A percentile compares a stretch with the other conserved stretches of the same genome.
Conservation (phyloP, 2,113 vertebrate species). For the Furnarius figulus region DNA sequence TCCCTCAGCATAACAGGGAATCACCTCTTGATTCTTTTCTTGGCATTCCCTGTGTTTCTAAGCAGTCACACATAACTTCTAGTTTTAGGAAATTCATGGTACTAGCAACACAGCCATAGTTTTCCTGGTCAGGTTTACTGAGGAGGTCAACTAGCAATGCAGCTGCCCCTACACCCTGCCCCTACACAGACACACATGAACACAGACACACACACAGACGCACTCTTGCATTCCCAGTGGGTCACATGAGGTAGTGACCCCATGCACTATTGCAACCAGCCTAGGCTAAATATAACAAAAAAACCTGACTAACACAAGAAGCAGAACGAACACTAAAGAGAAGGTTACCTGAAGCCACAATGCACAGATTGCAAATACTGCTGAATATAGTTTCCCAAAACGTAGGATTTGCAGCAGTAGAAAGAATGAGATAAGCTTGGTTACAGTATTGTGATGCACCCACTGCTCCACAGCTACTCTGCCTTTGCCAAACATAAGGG, state of each 20-base stretch:
- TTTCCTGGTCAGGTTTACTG: background rate
- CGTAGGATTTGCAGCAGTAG: background rate
- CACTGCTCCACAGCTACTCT: background rate
- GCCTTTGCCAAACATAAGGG: background rate
- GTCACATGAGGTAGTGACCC: background rate
- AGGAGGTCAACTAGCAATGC: background rate
- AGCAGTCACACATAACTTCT: background rate
- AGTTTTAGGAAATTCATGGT: background rate
- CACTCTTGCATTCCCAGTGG: background rate
- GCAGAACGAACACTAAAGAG: background rate
- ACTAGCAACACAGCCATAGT: background rate
- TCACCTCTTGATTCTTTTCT: background rate
- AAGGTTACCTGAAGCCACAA: background rate
- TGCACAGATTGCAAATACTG: background rate
- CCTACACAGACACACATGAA: background rate
- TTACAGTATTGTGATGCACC: background rate
- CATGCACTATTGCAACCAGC: background rate
- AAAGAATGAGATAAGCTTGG: background rate
- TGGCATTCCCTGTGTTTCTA: background rate
- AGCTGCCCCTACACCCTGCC: background rate
- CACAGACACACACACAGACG: no score
- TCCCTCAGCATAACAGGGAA: background rate
- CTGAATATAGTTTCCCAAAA: background rate
- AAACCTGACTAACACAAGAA: background rate
- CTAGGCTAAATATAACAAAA: accelerated